Base-by-base conservation (phyloP, 2,888 invertebrate species). In the Microdon myrmicae region DNA sequence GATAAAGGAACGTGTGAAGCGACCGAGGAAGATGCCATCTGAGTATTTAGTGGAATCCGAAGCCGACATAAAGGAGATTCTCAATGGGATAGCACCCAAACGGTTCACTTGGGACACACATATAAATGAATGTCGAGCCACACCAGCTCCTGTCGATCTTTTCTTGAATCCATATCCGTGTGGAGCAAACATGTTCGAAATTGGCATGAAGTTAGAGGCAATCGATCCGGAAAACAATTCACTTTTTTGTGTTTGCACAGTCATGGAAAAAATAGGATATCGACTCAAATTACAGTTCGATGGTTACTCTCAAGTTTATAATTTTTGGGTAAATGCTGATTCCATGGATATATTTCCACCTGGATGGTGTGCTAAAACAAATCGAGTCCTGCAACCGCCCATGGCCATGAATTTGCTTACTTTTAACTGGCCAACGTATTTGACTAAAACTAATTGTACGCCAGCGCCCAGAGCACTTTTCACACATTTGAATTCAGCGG, bases 321-420 rank as follows among this genome's bases (percentile, higher is more conserved):
- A 96, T 79, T 96, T 92, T 79, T 97, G 96, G 96, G 86, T 89
- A 23, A 94, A 96, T 77, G 91, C 92, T 0, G 93, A 96, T 76
- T 92, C 91, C n/a, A 84, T 87, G 73, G 92, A 94, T 74, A 89
- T 97, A 51, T 96, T 96, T 77, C 94, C 94, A 4, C 86, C 89
- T 19, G 94, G 94, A n/a, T 97, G 94, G 92, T 93, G 95, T 74
- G 90, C 92, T 73, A 90, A 90, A 76, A 92, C 91, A 70, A 86
- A 87, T 1, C 90, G 92, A 48, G 79, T 83, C 16, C 78, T 97
- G 53, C 88, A 90, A 71, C 90, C 93, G 3, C 96, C 96, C 0
- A 87, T 86, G 55, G 87, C 87, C 9, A 86, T 84, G 70, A 82
- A 81, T 0, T 72, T 82, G 1, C 80, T 80, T 0, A 82, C 81